Evolutionary conservation across 2,888 invertebrate species (phyloP), one percentile per base, ranked within the genome.

Genomic region (Athalia circularis): DNA sequence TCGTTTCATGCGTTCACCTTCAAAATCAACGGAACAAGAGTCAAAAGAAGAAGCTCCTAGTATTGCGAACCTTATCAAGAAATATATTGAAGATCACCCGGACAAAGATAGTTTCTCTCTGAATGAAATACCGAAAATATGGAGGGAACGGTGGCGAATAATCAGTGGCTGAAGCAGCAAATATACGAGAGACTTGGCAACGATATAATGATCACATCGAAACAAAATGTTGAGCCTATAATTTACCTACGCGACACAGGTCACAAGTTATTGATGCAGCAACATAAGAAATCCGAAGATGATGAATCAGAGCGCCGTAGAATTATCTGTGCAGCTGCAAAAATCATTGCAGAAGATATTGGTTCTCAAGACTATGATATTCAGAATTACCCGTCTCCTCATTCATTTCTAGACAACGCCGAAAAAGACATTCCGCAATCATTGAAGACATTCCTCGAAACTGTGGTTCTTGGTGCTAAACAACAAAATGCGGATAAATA

Each of bases 161-260:
- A 62, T n/a, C 65, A 67, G 80, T 80, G 80, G 43, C 52, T 83
- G 15, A 79, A 81, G 72, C 8, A 13, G 13, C 78, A 77, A 15
- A 64, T 83, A 61, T n/a, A 65, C 8, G 57, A 82, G 29, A 80
- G 80, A 65, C 82, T 80, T 74, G 81, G 81, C 45, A 79, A 81
- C 13, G 81, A 83, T 57, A 79, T 82, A 43, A 7, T 82, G 4
- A 76, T 82, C 50, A 52, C 77, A 45, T 79, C 78, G 8, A 64
- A 54, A 61, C 8, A 61, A n/a, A 62, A 74, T 62, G 5, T 43
- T 3, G 59, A 45, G 13, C 52, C 61, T 6, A 72, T 81, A 50
- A 74, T 84, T 72, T 82, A 81, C 77, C 82, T 84, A 57, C 78
- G 75, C 50, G 80, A 81, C 65, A 80, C 78, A 29, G 79, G 79